Percentiles rank a stretch among this genome's conserved stretches.
phyloP scores from a whole-genome alignment of 2,797 vertebrate genomes.

The Hyperoplus immaculatus region DNA sequence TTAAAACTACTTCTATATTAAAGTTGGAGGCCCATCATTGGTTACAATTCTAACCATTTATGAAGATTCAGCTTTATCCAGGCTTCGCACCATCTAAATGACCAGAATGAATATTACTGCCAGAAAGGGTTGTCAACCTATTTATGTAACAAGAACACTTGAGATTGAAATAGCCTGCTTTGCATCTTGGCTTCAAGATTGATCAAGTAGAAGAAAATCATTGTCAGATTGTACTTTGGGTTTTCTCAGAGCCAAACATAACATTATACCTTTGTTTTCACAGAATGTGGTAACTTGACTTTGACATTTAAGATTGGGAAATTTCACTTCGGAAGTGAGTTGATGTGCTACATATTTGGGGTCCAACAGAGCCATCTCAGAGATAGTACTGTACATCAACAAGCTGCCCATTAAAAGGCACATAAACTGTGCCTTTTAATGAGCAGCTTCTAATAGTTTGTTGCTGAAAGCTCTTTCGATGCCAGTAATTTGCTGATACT shows the following conservation, averaged over 20 bases:
- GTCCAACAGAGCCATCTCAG: not conserved
- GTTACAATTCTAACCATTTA: not conserved
- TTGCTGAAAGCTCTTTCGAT: not conserved
- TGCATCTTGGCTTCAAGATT: not conserved
- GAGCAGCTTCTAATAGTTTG: slow-evolving; percentile 12
- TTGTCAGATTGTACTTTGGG: not conserved
- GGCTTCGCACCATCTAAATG: not conserved
- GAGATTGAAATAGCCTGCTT: not conserved
- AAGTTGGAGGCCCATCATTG: not conserved
- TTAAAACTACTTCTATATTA: not conserved
- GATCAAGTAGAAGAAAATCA: not conserved
- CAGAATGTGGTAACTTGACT: not conserved
- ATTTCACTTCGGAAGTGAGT: not conserved
- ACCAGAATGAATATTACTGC: not conserved
- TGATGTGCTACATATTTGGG: not conserved
- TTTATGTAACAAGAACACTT: not conserved
- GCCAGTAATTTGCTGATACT: not conserved
- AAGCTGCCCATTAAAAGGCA: too few species aligned
- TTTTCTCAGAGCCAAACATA: not conserved
- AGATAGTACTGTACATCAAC: not conserved
- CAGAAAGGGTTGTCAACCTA: not conserved
- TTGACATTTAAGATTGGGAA: not conserved
- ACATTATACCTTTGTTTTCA: not conserved
- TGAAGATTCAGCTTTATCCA: not conserved
- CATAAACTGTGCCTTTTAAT: not conserved